Evolutionary conservation across 2,113 vertebrate species (phyloP), one percentile per base, ranked within the genome.

Genomic region (Lophura nycthemera): DNA sequence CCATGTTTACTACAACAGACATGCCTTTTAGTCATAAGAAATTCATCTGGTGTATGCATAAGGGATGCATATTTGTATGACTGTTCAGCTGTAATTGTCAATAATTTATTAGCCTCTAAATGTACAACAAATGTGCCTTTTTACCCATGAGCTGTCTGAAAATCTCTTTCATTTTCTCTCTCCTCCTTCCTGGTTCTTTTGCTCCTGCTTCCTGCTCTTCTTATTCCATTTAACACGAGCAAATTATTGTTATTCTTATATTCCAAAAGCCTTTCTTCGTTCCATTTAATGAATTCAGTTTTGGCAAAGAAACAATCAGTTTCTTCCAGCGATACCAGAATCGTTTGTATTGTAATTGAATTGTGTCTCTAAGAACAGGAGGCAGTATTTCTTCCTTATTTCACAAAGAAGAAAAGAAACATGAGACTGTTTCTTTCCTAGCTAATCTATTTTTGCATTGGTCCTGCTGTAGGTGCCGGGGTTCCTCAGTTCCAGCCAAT

Each of bases 401-500:
- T 15, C 9, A 57, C 32, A 10, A 40, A 63, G 25, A 63, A 27
- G 27, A 40, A 25, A 63, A 36, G 15, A 61, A 60, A 25, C 10
- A 36, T 22, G 13, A 52, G 14, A 24, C n/a, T 8, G 32, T 25
- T 61, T 73, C 11, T 4, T 8, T 47, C 10, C 50, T 34, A 19
- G 22, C 15, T 86, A 64, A 64, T 18, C 4, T 42, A 2, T 81
- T 50, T 65, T 8, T 2, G 0, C 1, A 83, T 30, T 50, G 32
- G 5, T 92, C 47, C 38, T 45, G 2, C 40, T 64, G 6, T 96
- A 99, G 99, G 99, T 81, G 98, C 99, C 0, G 99, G 99, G 8
- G 99, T 99, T 50, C 99, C 99, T 92, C 99, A 99, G 98, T 99
- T 99, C 97, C 99, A 99, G 96, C 98, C 99, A 4, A 99, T 99